A percentile compares a stretch with the other conserved stretches of the same genome.
Conservation (phyloP, 2,113 vertebrate genomes). For the Ariopsis seemanni region DNA sequence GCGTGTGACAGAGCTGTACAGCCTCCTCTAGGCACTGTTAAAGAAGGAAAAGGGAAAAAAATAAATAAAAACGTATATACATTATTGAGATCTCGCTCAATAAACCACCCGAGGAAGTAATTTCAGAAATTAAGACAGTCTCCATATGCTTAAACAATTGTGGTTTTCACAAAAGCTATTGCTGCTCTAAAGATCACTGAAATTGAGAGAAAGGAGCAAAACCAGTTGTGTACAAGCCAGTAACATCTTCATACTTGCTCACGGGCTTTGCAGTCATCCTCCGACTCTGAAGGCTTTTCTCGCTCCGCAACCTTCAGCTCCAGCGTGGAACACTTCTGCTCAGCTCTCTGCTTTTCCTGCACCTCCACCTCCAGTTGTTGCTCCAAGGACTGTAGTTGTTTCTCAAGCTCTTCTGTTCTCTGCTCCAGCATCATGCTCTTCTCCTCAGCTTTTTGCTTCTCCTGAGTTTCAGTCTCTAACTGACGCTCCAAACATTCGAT, state of each 20-base stretch:
- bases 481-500: slow-evolving; percentile 48
- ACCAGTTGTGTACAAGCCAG: too few relatives aligned
- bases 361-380: slow-evolving; percentile 49
- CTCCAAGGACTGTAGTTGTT: slow-evolving; percentile 56
- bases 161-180: neutral
- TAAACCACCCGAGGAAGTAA: too few relatives aligned
- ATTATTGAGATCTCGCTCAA: too few relatives aligned
- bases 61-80: neutral
- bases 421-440: slow-evolving; percentile 45
- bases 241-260: slow-evolving; percentile 56
- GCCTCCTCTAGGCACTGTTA: slow-evolving; percentile 74
- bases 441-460: slow-evolving; percentile 53
- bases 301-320: slow-evolving; percentile 50
- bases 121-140: too few relatives aligned
- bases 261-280: neutral
- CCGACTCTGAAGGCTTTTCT: slow-evolving; percentile 39
- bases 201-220: neutral
- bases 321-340: slow-evolving; percentile 39
- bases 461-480: slow-evolving; percentile 58
- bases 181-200: neutral
- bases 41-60: neutral
- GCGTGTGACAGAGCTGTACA: slow-evolving; percentile 79
- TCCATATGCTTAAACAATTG: neutral
- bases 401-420: slow-evolving; percentile 57
- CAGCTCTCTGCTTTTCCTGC: slow-evolving; percentile 51